These are phyloP conservation scores for Pygoscelis adeliae DNA, from an alignment of 2,113 vertebrate genomes.

Conservation along the genomic window DNA sequence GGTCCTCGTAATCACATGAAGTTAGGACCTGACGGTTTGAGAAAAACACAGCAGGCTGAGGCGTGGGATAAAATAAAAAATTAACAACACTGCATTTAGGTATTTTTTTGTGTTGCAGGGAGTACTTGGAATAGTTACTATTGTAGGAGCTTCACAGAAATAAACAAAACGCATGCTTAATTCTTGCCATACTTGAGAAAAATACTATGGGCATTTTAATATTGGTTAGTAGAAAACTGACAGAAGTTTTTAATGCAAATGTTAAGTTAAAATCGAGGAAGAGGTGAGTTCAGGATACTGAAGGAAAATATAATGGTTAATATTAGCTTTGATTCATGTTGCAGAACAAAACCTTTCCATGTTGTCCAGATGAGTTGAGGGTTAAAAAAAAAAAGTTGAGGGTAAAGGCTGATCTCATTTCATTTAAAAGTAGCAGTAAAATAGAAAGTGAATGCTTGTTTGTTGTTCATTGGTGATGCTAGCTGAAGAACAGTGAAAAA, in stretches of 20 bases:
- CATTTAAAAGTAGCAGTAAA: neutral
- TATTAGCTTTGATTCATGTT: neutral
- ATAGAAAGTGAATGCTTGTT: neutral
- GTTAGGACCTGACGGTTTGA: neutral
- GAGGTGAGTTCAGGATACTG: fast-evolving
- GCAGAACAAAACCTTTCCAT: neutral
- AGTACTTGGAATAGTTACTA: neutral
- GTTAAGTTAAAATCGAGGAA: neutral
- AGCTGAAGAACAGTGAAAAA: neutral
- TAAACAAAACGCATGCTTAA: neutral
- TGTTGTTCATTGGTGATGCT: fast-evolving
- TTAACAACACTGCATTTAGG: neutral
- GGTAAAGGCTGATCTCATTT: neutral
- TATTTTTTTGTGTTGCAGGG: neutral
- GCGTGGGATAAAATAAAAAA: neutral
- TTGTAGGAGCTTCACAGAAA: neutral
- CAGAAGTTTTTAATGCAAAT: neutral
- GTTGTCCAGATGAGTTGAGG: neutral
- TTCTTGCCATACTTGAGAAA: neutral
- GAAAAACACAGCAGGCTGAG: neutral
- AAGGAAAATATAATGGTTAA: neutral
- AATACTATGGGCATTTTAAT: neutral
- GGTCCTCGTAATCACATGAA: neutral
- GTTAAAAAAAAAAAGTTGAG: neutral
- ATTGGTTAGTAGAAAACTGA: neutral